Evolutionary conservation across 2,888 invertebrate genomes (phyloP).

Genomic region (Drosophila aldrichi): DNA sequence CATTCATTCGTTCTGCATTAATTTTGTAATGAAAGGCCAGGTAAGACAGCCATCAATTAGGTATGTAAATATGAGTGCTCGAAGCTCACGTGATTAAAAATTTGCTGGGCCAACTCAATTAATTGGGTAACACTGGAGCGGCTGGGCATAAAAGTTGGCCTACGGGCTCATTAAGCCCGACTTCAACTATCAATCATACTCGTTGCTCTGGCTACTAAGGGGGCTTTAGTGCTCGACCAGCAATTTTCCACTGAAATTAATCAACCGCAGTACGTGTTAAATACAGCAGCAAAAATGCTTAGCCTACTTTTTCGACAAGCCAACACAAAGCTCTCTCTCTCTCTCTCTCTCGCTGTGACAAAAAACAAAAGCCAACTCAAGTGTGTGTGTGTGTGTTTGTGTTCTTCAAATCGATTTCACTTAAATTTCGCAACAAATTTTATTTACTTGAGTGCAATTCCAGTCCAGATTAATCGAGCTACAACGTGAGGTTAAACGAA

Average conservation of each 20-base stretch:
- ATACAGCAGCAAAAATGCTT: constrained; percentile 36
- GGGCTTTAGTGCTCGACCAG: constrained; percentile 32
- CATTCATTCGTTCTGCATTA: not conserved
- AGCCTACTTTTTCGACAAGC: constrained; percentile 36
- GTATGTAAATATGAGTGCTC: constrained; percentile 56
- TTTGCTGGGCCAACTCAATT: no score
- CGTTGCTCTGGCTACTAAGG: constrained; percentile 22
- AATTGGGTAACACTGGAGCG: not conserved
- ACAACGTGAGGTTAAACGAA: constrained; percentile 7
- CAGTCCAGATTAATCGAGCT: constrained; percentile 12
- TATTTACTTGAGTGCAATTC: constrained; percentile 7
- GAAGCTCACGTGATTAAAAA: not conserved
- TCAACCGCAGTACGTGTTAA: constrained; percentile 46
- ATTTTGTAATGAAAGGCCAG: constrained; percentile 49
- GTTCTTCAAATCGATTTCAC: constrained; percentile 17
- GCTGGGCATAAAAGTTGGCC: constrained; percentile 12
- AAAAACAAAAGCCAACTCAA: constrained; percentile 30
- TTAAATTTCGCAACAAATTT: constrained; percentile 10
- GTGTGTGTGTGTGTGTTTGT: constrained; percentile 9
- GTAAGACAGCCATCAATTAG: constrained; percentile 42
- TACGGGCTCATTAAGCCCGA: constrained; percentile 57
- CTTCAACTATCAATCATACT: constrained; percentile 68
- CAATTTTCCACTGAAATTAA: constrained; percentile 68
- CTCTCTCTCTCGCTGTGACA: constrained; percentile 2
- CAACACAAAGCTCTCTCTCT: constrained; percentile 14